A percentile compares a stretch with the other conserved stretches of the same genome.
These are phyloP conservation scores for Macrobrachium rosenbergii DNA, from an alignment of 1,140 invertebrate species.

Conservation along the genomic window DNA sequence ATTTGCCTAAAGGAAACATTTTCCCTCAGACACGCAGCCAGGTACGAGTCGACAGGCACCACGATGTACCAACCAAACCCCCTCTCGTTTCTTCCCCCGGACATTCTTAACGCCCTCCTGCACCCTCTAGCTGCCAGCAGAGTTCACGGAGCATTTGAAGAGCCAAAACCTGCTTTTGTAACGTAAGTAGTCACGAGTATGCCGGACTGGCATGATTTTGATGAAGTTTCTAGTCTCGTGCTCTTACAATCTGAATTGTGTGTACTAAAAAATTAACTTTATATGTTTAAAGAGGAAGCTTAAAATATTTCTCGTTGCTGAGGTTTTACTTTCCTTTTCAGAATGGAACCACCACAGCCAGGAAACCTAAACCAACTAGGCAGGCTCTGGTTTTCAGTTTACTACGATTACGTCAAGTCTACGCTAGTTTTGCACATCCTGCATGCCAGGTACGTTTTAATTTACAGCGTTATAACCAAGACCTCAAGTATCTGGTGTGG, in stretches of 20 bases:
- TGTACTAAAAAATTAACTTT: neutral
- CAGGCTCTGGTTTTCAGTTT: conserved; percentile 44
- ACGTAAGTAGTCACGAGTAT: conserved; percentile 20
- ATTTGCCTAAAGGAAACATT: neutral
- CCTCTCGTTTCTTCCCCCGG: conserved; percentile 51
- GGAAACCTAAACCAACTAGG: conserved; percentile 39
- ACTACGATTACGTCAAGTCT: conserved; percentile 36
- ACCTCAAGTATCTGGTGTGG: no score
- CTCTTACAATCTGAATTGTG: neutral
- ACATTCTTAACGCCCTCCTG: neutral
- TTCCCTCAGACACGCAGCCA: conserved; percentile 22
- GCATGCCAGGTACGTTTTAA: conserved; percentile 31
- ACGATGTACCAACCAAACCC: conserved; percentile 25
- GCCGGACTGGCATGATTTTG: neutral
- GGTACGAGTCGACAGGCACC: conserved; percentile 26
- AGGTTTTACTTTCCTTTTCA: neutral
- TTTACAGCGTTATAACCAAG: no score
- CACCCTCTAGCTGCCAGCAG: conserved; percentile 30
- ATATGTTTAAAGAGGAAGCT: neutral
- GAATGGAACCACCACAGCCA: conserved; percentile 43
- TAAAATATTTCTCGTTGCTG: neutral
- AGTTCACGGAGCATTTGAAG: neutral
- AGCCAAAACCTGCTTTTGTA: conserved; percentile 24
- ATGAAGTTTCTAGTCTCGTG: no score
- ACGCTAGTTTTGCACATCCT: conserved; percentile 25